phyloP scores from a whole-genome alignment of 2,113 vertebrate genomes.

The Alethe diademata region DNA sequence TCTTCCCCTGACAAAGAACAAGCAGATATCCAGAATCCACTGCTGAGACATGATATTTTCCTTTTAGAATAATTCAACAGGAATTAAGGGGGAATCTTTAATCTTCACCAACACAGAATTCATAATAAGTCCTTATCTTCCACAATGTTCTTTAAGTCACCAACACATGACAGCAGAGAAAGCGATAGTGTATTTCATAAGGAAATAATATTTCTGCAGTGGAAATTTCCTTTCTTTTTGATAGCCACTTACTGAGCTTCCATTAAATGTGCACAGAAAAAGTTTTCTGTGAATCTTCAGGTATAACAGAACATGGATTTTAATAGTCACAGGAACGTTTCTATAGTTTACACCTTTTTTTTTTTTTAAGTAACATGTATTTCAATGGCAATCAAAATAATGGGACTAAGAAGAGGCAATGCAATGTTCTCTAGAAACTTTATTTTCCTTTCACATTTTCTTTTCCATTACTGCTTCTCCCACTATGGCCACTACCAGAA shows the following conservation, averaged over 20 bases:
- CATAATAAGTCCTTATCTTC: neutral
- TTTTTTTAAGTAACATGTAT: neutral
- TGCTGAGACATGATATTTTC: neutral
- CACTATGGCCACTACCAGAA: neutral
- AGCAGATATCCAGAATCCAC: neutral
- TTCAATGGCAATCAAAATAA: neutral
- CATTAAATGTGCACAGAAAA: neutral
- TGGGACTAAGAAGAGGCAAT: neutral
- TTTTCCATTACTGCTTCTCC: neutral
- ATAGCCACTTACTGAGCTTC: neutral
- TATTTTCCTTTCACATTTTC: neutral
- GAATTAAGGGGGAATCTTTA: slow-evolving; percentile 4
- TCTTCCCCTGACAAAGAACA: neutral
- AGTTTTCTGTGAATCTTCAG: neutral
- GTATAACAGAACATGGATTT: neutral
- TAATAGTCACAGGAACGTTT: neutral
- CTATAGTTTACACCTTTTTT: neutral
- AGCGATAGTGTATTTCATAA: neutral
- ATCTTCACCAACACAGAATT: neutral
- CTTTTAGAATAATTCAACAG: slow-evolving; percentile 38
- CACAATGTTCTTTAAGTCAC: neutral
- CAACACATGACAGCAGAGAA: neutral
- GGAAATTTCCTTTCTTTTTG: neutral
- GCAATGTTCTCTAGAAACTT: neutral
- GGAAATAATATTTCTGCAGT: neutral